Conservation (phyloP, 1,140 invertebrate species). For the Oncopodura yosiiana region DNA sequence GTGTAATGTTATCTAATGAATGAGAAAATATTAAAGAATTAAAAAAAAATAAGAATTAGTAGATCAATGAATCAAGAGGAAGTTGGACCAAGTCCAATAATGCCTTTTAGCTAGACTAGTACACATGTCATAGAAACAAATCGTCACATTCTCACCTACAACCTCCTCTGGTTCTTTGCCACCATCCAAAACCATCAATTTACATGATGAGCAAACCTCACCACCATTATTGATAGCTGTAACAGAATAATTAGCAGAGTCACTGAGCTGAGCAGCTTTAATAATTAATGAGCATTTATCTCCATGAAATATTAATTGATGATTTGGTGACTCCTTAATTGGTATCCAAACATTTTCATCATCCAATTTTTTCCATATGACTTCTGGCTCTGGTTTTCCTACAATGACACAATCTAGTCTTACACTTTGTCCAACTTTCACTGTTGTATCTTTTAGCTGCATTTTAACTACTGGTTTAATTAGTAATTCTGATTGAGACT, state of each 20-base stretch:
- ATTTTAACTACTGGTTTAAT: constrained; percentile 61
- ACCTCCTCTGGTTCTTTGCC: constrained; percentile 6
- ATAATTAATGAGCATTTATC: constrained; percentile 70
- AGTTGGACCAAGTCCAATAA: too few species aligned
- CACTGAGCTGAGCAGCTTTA: constrained; percentile 60
- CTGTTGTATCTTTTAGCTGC: constrained; percentile 55
- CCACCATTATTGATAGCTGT: constrained; percentile 70
- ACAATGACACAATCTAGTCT: constrained; percentile 70
- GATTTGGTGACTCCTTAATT: constrained; percentile 70
- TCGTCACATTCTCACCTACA: too few species aligned
- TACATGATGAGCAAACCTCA: constrained; percentile 62
- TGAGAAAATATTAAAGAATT: not conserved
- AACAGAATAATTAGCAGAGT: constrained; percentile 67
- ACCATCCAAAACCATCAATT: constrained; percentile 46
- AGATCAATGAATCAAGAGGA: too few species aligned
- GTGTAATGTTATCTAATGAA: constrained; percentile 34
- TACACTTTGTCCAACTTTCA: constrained; percentile 59
- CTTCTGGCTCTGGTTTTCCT: constrained; percentile 74
- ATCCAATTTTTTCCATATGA: constrained; percentile 35
- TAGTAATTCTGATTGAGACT: constrained; percentile 60
- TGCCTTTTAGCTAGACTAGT: too few species aligned
- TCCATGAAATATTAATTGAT: constrained; percentile 61
- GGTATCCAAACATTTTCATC: constrained; percentile 44
- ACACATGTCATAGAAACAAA: too few species aligned
- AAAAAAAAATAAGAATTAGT: too few species aligned